These are phyloP conservation scores for Clupea harengus DNA, from an alignment of 2,113 vertebrate species.

Conservation along the genomic window DNA sequence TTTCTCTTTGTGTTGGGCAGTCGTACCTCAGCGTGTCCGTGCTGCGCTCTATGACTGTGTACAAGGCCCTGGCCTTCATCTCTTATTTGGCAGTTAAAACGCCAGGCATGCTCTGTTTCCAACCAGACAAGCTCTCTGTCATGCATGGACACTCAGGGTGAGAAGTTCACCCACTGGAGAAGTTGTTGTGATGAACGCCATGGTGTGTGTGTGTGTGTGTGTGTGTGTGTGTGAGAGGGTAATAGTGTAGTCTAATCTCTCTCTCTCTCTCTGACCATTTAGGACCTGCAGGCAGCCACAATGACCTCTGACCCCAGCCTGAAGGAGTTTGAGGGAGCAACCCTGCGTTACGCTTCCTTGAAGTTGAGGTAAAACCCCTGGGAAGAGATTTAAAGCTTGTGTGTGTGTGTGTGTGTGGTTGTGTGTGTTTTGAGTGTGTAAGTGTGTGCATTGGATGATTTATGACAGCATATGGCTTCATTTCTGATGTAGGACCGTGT, in stretches of 20 bases:
- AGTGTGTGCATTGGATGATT: not conserved
- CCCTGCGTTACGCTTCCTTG: slow-evolving; percentile 92
- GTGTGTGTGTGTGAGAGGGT: slow-evolving; percentile 11
- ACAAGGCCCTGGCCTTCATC: not conserved
- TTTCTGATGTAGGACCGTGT: not conserved
- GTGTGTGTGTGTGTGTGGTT: slow-evolving; percentile 35
- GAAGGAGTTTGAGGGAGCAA: slow-evolving; percentile 98
- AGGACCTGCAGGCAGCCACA: slow-evolving; percentile 95
- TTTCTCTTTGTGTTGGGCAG: not conserved
- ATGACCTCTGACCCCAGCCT: slow-evolving; percentile 96
- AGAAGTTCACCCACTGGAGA: not conserved
- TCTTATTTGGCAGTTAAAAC: not conserved
- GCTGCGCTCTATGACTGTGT: not conserved
- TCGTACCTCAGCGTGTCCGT: not conserved
- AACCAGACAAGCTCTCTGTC: slow-evolving; percentile 8
- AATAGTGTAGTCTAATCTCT: not conserved
- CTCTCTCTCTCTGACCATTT: slow-evolving; percentile 51
- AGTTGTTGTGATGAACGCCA: not conserved
- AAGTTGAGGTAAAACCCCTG: slow-evolving; percentile 80
- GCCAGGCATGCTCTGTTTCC: not conserved
- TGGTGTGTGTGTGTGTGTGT: slow-evolving; percentile 37
- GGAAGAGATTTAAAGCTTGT: not conserved
- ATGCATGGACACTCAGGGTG: not conserved
- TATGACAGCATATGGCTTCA: too few relatives aligned
- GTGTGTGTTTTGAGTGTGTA: slow-evolving; percentile 24